phyloP scores from a whole-genome alignment of 2,797 vertebrate genomes.

The Tapera naevia region DNA sequence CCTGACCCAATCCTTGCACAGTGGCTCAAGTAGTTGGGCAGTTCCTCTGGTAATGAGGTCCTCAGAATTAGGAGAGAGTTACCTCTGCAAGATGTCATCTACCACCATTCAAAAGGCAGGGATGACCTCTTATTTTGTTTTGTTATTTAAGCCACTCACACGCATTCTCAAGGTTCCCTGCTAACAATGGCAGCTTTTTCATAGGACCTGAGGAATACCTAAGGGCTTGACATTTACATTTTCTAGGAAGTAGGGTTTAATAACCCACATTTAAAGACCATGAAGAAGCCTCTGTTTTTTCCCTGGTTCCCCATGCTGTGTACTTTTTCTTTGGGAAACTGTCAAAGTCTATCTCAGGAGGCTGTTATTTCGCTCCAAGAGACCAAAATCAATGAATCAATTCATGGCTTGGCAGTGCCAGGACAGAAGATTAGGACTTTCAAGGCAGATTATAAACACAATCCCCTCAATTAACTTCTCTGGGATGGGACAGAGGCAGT shows the following conservation, averaged over 20 bases:
- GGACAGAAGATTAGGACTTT: conserved; percentile 70
- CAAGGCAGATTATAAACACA: conserved; percentile 71
- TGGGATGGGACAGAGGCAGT: neutral
- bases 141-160: neutral
- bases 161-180: neutral
- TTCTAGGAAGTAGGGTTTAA: neutral
- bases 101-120: neutral
- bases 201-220: neutral
- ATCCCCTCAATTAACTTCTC: conserved; percentile 67
- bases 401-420: conserved; percentile 31
- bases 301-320: neutral
- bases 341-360: conserved; percentile 59
- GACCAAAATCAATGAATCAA: conserved; percentile 74
- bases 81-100: neutral
- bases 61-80: neutral
- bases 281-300: neutral
- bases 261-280: neutral
- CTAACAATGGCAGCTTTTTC: neutral
- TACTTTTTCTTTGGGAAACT: conserved; percentile 51
- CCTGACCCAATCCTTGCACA: neutral
- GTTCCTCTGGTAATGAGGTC: neutral
- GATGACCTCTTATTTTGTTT: neutral
- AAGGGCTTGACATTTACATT: neutral
- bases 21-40: neutral
- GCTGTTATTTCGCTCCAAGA: conserved; percentile 70